Percentiles rank a stretch among this genome's conserved stretches.
Evolutionary conservation across 1,140 invertebrate species (phyloP).

Genomic region (Cotesia glomerata): DNA sequence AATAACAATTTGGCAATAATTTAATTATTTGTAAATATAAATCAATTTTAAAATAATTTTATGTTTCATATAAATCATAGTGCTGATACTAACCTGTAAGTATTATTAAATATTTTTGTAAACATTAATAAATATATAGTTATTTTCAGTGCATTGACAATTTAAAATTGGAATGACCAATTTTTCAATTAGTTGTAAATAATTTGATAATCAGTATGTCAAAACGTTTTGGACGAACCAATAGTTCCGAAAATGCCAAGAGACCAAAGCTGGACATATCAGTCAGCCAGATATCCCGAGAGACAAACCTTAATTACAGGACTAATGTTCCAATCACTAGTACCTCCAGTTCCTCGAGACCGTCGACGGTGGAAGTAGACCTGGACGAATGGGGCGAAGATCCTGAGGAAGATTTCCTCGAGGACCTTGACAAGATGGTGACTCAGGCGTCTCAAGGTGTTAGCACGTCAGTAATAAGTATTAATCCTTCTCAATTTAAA

Average conservation of each 20-base stretch:
- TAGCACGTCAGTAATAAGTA: conserved; percentile 3
- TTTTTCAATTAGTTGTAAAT: too few relatives aligned
- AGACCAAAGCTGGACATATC: conserved; percentile 19
- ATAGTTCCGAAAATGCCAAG: conserved; percentile 10
- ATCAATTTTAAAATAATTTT: too few relatives aligned
- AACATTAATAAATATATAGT: too few relatives aligned
- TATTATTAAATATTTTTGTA: too few relatives aligned
- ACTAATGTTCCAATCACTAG: not conserved
- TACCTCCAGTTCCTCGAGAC: not conserved
- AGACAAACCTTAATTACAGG: not conserved
- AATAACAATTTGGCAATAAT: too few relatives aligned
- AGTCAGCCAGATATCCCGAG: not conserved
- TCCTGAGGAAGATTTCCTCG: conserved; percentile 50
- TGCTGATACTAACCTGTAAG: too few relatives aligned
- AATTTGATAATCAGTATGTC: conserved; percentile 9
- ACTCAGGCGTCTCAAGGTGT: conserved; percentile 46
- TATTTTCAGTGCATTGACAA: too few relatives aligned
- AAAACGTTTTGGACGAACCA: conserved; percentile 26
- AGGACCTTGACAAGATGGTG: conserved; percentile 52
- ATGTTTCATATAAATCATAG: too few relatives aligned
- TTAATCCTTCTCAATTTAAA: conserved; percentile 10
- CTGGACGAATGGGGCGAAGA: conserved; percentile 54
- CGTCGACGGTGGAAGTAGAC: not conserved
- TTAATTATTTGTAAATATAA: too few relatives aligned
- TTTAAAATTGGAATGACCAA: too few relatives aligned